phyloP scores from a whole-genome alignment of 1,140 invertebrate species.

The Drosophila melanica region DNA sequence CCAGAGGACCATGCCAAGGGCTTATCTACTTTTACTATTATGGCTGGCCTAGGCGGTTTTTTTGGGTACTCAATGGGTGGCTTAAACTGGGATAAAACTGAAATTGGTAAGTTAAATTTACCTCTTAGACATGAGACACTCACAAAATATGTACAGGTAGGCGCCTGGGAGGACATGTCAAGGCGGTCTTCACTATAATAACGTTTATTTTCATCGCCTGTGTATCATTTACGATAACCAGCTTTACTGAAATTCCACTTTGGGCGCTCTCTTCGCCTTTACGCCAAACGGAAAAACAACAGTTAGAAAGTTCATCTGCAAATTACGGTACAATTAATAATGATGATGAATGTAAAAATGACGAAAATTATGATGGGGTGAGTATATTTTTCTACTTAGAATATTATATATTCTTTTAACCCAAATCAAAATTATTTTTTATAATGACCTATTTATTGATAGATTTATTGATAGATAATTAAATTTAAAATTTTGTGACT shows the following conservation, averaged over 20 bases:
- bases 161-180: slow-evolving; percentile 93
- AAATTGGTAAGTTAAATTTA: slow-evolving; percentile 86
- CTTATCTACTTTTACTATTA: slow-evolving; percentile 97
- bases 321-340: slow-evolving; percentile 60
- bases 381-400: not conserved
- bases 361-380: slow-evolving; percentile 23
- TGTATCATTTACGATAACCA: slow-evolving; percentile 91
- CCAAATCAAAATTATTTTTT: no score
- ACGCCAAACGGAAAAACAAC: slow-evolving; percentile 31
- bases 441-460: not conserved
- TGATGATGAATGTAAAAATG: slow-evolving; percentile 25
- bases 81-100: slow-evolving; percentile 95
- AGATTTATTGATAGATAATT: no score
- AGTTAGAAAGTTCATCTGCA: slow-evolving; percentile 13
- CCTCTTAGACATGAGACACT: not conserved
- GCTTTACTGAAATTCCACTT: slow-evolving; percentile 94
- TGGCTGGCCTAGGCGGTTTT: slow-evolving; percentile 97
- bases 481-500: no score
- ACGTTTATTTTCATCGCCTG: slow-evolving; percentile 94
- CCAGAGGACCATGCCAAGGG: slow-evolving; percentile 97
- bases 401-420: no score
- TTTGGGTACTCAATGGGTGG: slow-evolving; percentile 96
- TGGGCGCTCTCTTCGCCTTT: slow-evolving; percentile 80
- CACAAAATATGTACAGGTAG: slow-evolving; percentile 46
- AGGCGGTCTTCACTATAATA: slow-evolving; percentile 95